Percentiles rank a stretch among this genome's conserved stretches.
Evolutionary conservation across 2,888 invertebrate species (phyloP).

Genomic region (Ophioninae sp.): DNA sequence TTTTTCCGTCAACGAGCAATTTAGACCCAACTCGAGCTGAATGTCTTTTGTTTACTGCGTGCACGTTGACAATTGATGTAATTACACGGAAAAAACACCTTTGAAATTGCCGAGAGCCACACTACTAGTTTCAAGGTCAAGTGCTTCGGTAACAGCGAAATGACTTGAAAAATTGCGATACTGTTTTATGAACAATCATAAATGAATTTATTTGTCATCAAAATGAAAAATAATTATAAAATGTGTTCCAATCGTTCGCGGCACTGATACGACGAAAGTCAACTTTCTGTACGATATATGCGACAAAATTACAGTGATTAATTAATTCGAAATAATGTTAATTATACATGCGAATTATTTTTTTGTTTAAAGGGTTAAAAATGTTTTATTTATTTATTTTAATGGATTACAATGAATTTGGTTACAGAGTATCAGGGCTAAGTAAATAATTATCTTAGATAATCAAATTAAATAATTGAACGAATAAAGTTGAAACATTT

Average conservation of each 20-base stretch:
- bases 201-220: neutral
- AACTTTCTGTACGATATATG: neutral
- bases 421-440: no score
- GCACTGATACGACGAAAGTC: neutral
- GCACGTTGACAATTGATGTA: slow-evolving; percentile 21
- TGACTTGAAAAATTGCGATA: neutral
- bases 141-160: neutral
- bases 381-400: no score
- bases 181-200: neutral
- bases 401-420: no score
- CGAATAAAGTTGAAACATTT: no score
- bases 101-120: slow-evolving; percentile 38
- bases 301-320: neutral
- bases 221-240: neutral
- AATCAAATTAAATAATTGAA: no score
- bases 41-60: slow-evolving; percentile 29
- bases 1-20: neutral
- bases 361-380: no score
- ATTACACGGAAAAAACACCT: slow-evolving; percentile 41
- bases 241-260: neutral
- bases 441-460: no score
- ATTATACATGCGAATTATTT: no score
- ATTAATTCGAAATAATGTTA: no score
- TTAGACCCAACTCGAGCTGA: neutral
- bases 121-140: slow-evolving; percentile 52